Conservation (phyloP, 1,140 invertebrate genomes). For the Papilio helenus region DNA sequence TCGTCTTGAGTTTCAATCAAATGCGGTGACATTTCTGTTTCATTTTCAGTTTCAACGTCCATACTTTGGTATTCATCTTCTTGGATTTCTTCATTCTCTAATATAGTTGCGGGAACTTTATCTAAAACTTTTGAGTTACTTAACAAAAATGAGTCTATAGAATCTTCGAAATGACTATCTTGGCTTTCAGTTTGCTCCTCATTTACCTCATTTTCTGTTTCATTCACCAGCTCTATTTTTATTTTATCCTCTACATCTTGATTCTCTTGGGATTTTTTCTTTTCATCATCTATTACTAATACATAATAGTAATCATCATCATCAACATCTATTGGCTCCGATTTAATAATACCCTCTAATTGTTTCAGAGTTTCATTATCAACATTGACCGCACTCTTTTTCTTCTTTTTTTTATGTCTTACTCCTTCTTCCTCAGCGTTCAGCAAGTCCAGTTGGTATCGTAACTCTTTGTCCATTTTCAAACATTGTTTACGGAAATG, state of each 20-base stretch:
- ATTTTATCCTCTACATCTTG: slow-evolving; percentile 21
- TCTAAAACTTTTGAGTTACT: slow-evolving; percentile 63
- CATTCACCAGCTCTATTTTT: slow-evolving; percentile 40
- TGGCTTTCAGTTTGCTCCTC: slow-evolving; percentile 40
- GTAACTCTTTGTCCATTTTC: slow-evolving; percentile 75
- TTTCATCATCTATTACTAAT: slow-evolving; percentile 69
- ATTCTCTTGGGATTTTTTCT: slow-evolving; percentile 42
- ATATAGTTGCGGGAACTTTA: slow-evolving; percentile 72
- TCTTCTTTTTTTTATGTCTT: slow-evolving; percentile 51
- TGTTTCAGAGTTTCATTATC: slow-evolving; percentile 71
- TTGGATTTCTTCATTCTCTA: slow-evolving; percentile 72
- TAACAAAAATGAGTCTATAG: slow-evolving; percentile 67
- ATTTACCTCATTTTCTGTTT: slow-evolving; percentile 41
- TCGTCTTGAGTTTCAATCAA: slow-evolving; percentile 43
- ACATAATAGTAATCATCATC: slow-evolving; percentile 78
- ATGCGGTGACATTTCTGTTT: slow-evolving; percentile 47
- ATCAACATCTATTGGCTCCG: slow-evolving; percentile 70
- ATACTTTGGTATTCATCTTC: slow-evolving; percentile 57
- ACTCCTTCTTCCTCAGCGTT: slow-evolving; percentile 48
- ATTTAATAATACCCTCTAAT: slow-evolving; percentile 72
- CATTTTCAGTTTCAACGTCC: slow-evolving; percentile 55
- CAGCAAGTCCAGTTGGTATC: slow-evolving; percentile 62
- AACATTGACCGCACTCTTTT: slow-evolving; percentile 55
- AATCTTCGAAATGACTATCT: slow-evolving; percentile 60
- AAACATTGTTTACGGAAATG: slow-evolving; percentile 78